Percentiles rank a stretch among this genome's conserved stretches.
Evolutionary conservation across 2,797 vertebrate species (phyloP).

Genomic region (Champsocephalus esox): DNA sequence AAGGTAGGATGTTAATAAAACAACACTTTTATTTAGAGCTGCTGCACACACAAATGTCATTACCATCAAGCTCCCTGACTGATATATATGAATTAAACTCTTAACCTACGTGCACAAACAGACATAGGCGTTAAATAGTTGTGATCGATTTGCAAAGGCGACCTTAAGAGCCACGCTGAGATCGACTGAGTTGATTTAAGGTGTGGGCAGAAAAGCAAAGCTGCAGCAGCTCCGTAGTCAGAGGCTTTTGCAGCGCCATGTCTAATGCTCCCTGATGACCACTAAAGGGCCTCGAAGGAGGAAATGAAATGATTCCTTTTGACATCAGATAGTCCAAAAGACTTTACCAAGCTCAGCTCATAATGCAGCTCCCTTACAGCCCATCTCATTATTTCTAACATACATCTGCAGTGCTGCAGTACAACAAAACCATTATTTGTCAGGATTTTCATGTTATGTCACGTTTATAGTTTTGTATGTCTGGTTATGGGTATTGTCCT

Average conservation of each 20-base stretch:
- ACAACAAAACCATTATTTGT: constrained; percentile 8
- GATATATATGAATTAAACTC: constrained; percentile 20
- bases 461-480: too few relatives aligned
- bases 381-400: constrained; percentile 33
- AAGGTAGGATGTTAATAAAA: background rate
- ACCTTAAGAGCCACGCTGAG: constrained; percentile 14
- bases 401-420: constrained; percentile 18
- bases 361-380: constrained; percentile 53
- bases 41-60: constrained; percentile 5
- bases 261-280: constrained; percentile 72
- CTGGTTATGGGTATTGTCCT: too few relatives aligned
- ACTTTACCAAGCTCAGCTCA: constrained; percentile 63
- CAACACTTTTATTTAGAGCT: background rate
- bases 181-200: constrained; percentile 43
- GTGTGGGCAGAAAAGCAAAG: constrained; percentile 46
- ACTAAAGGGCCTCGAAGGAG: constrained; percentile 69
- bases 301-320: constrained; percentile 78
- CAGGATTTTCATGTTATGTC: too few relatives aligned
- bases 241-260: constrained; percentile 65
- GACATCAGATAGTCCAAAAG: constrained; percentile 73
- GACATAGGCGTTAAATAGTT: constrained; percentile 36
- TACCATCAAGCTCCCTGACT: background rate
- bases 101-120: constrained; percentile 46
- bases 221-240: constrained; percentile 55
- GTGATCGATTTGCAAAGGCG: constrained; percentile 44